Conservation (phyloP, 2,113 vertebrate species). For the Archocentrus centrarchus region DNA sequence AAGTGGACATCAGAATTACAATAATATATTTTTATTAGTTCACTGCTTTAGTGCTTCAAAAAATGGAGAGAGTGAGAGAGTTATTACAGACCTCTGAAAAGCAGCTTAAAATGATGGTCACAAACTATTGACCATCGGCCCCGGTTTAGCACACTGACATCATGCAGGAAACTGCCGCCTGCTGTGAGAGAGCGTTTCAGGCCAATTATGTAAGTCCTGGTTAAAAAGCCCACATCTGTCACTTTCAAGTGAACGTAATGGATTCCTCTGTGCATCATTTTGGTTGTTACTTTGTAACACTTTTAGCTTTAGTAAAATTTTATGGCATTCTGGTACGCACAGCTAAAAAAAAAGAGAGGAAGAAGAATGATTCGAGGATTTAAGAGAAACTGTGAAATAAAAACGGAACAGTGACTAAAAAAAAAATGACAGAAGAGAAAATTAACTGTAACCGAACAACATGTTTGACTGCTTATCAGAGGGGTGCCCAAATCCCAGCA, state of each 20-base stretch:
- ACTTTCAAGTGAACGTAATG: not conserved
- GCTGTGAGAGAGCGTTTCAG: constrained; percentile 45
- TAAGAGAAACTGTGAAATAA: not conserved
- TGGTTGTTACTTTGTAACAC: not conserved
- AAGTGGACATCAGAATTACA: constrained; percentile 6
- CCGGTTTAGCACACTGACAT: constrained; percentile 54
- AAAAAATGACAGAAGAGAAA: not conserved
- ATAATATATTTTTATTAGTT: constrained; percentile 20
- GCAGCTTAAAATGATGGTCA: constrained; percentile 53
- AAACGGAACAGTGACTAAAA: not conserved
- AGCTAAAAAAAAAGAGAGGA: not conserved
- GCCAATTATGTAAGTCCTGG: constrained; percentile 42
- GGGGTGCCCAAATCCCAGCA: constrained; percentile 20
- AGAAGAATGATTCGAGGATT: not conserved
- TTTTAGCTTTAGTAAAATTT: not conserved
- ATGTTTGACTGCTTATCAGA: constrained; percentile 28
- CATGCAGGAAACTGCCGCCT: constrained; percentile 43
- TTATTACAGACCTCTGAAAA: constrained; percentile 53
- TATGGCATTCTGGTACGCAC: not conserved
- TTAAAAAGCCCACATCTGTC: constrained; percentile 35
- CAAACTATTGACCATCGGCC: constrained; percentile 40
- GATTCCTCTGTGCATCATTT: not conserved
- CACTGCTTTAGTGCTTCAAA: constrained; percentile 25
- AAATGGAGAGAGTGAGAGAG: constrained; percentile 5
- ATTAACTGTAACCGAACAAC: constrained; percentile 5